A percentile compares a stretch with the other conserved stretches of the same genome.
phyloP scores from a whole-genome alignment of 1,140 invertebrate species.

The Drosophila bipectinata region DNA sequence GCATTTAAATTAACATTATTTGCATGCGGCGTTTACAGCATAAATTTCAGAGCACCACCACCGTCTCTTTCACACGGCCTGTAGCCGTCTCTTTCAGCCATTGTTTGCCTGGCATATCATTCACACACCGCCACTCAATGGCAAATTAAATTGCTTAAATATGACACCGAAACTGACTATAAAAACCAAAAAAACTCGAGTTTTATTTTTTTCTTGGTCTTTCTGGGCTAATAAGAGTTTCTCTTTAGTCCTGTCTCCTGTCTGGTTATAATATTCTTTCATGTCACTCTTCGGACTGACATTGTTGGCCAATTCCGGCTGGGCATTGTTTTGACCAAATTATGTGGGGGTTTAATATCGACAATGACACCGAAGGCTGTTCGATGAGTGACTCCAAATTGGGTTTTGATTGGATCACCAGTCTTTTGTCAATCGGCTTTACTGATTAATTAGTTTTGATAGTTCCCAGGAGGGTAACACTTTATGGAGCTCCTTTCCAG shows the following conservation, averaged over 20 bases:
- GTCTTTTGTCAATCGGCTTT: too few species aligned
- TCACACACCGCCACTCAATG: constrained; percentile 55
- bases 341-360: neutral
- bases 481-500: too few species aligned
- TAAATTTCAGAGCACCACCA: constrained; percentile 61
- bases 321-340: neutral
- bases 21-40: constrained; percentile 78
- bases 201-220: neutral
- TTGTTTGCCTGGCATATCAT: constrained; percentile 57
- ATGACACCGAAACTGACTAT: constrained; percentile 23
- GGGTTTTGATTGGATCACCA: neutral
- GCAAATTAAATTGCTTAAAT: constrained; percentile 58
- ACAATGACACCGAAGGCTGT: neutral
- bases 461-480: neutral
- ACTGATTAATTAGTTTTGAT: neutral
- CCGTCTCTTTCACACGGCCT: neutral
- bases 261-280: neutral
- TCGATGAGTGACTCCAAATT: neutral
- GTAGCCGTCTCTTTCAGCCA: neutral
- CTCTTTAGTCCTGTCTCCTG: neutral
- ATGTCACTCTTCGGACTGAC: neutral
- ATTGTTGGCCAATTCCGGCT: neutral
- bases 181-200: constrained; percentile 15
- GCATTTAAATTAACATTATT: constrained; percentile 82
- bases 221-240: constrained; percentile 1